Base-by-base conservation (phyloP, 2,113 vertebrate species). In the Zosterops pallidus region DNA sequence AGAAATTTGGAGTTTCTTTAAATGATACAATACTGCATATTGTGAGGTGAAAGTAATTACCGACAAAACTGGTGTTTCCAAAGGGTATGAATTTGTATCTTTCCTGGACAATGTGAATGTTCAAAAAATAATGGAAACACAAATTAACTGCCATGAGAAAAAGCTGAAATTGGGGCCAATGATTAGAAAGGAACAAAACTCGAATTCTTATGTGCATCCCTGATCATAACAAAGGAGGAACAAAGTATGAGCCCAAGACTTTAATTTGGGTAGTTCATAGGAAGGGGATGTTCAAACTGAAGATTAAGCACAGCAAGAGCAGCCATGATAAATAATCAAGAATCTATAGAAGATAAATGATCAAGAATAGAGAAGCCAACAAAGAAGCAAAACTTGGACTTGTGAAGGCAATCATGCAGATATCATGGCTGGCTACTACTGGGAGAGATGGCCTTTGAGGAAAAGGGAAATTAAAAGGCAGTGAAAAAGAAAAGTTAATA, bases 11-110 rank as follows among this genome's bases (percentile, higher is more conserved):
- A 98, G 97, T 56, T 98, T 98, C 94, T 99, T 99, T 75, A 97
- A 97, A 62, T 97, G 92, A 94, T 99, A 98, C 8, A 98, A 98
- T 64, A 57, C 97, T 59, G 98, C 99, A 33, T 99, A 98, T 14
- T 29, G 10, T 94, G 98, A 99, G 96, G 98, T 99, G 37, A 99
- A 99, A 96, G 98, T 99, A 93, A 99, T 99, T 97, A 99, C 98
- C 7, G 99, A 98, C 97, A 97, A 98, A 83, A 98, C 98, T 86
- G 99, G 98, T 76, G 97, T 99, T 95, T 99, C 98, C 91, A 99
- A 99, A 97, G 98, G 98, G 98, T 99, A 83, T 47, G 46, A 39
- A 35, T 82, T 68, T 47, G 7, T 60, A 60, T 60, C 13, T 68
- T 53, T 35, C 46, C 47, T 35, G 20, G 46, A 25, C 20, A n/a